Conservation (phyloP, 2,888 invertebrate genomes). For the Lithophane semibrunnea region DNA sequence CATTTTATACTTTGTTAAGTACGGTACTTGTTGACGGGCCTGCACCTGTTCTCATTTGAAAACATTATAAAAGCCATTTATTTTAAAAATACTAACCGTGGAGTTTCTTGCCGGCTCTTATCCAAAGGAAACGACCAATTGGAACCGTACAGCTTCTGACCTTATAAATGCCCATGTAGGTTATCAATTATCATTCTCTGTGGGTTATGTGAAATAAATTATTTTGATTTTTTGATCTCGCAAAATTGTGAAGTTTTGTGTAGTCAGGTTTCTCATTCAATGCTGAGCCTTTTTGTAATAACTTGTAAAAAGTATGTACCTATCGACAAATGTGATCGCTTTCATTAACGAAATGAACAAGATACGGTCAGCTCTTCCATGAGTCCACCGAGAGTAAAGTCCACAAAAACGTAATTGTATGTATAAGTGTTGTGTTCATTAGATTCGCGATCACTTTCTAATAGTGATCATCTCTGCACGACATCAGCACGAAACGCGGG, state of each 20-base stretch:
- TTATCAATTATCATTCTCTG: no score
- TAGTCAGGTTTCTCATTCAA: background rate
- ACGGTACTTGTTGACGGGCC: no score
- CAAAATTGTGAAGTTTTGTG: background rate
- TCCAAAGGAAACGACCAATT: no score
- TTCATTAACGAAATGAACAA: conserved; percentile 26
- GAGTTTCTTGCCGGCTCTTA: no score
- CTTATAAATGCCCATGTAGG: no score
- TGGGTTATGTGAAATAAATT: no score
- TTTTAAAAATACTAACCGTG: no score
- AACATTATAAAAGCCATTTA: no score
- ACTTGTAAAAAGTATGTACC: background rate
- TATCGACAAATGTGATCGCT: conserved; percentile 8
- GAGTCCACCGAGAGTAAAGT: conserved; percentile 45
- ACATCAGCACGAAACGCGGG: conserved; percentile 16
- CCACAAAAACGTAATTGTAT: conserved; percentile 46
- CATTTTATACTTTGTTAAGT: no score
- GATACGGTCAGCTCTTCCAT: background rate
- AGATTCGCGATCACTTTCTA: conserved; percentile 57
- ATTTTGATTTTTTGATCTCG: no score
- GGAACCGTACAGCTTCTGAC: no score
- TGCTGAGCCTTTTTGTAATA: background rate
- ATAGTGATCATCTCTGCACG: conserved; percentile 54
- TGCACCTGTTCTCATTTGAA: no score
- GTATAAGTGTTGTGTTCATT: conserved; percentile 29